phyloP scores from a whole-genome alignment of 2,888 invertebrate species.

The Apodemia duryi region DNA sequence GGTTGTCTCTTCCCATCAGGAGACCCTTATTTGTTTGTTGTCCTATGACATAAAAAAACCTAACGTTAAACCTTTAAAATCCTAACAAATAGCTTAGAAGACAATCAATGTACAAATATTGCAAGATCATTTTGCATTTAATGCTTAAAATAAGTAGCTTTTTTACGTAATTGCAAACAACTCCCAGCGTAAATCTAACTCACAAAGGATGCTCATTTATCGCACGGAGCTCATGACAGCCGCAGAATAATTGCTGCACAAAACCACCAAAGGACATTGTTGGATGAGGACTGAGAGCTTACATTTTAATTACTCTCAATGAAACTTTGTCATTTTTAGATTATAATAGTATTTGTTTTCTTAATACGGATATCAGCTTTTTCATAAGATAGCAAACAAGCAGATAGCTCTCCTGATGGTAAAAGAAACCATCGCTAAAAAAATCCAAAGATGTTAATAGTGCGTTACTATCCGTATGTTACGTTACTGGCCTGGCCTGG shows the following conservation, averaged over 20 bases:
- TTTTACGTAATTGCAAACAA: not conserved
- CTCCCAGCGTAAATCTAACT: not conserved
- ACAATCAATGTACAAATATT: not conserved
- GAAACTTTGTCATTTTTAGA: not conserved
- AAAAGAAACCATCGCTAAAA: too few relatives aligned
- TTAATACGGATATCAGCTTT: too few relatives aligned
- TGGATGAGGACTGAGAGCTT: not conserved
- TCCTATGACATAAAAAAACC: too few relatives aligned
- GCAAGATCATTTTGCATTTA: not conserved
- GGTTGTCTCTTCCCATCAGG: too few relatives aligned
- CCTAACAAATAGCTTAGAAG: too few relatives aligned
- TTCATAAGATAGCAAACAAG: too few relatives aligned
- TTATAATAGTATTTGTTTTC: not conserved
- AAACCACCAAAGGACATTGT: conserved; percentile 1
- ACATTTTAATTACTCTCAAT: not conserved
- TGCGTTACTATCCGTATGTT: too few relatives aligned
- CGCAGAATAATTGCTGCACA: not conserved
- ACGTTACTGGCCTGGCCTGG: too few relatives aligned
- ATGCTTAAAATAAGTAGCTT: not conserved
- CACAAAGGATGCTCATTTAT: not conserved
- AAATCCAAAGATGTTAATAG: too few relatives aligned
- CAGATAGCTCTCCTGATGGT: too few relatives aligned
- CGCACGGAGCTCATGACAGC: not conserved
- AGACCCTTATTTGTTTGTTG: too few relatives aligned
- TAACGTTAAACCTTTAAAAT: too few relatives aligned